Base-by-base conservation (phyloP, 1,140 invertebrate species). In the Heliconius nattereri region DNA sequence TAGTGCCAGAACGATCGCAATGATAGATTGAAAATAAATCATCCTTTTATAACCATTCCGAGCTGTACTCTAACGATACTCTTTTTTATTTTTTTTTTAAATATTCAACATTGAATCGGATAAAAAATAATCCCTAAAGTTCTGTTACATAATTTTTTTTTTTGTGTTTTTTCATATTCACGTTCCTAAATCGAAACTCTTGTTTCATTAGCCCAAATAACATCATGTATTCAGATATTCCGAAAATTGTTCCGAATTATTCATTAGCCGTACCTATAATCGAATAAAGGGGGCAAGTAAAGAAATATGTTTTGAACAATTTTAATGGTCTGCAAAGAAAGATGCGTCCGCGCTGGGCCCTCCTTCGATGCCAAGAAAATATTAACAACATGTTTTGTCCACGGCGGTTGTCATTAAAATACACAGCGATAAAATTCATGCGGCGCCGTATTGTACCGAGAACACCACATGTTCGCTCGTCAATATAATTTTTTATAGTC, bases 1-100 rank as follows among this genome's bases (percentile, higher is more conserved):
- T 73, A 66, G 76, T 54, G 78, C 71, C 78, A 73, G 40, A 74
- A 74, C 79, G 79, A 77, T 81, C 72, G 71, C 77, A 9, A 72
- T 81, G 86, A 87, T 84, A 80, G 85, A 87, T 88, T 83, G 84
- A 83, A 85, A 85, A 88, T 87, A 88, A 85, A 88, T 87, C 79
- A 81, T 66, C 57, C 73, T 40, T 71, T 75, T 40, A 75, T 79
- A 79, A 29, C 60, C 60, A 66, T 66, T 29, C 13, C 60, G 60
- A n/a, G 29, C 60, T 66, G 60, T 26, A 73, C 60, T 60, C 20
- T 60, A 66, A 29, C 23, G 26, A 29, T 29, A 66, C 60, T 16
- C 26, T 66, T 66, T 66, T 60, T 66, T 66, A 29, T 66, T 66
- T 66, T 26, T 29, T 66, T 6, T n/a, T 8, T 16, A 60, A 66